A percentile compares a stretch with the other conserved stretches of the same genome.
Evolutionary conservation across 2,888 invertebrate genomes (phyloP).

Genomic region (Protonemura montana): DNA sequence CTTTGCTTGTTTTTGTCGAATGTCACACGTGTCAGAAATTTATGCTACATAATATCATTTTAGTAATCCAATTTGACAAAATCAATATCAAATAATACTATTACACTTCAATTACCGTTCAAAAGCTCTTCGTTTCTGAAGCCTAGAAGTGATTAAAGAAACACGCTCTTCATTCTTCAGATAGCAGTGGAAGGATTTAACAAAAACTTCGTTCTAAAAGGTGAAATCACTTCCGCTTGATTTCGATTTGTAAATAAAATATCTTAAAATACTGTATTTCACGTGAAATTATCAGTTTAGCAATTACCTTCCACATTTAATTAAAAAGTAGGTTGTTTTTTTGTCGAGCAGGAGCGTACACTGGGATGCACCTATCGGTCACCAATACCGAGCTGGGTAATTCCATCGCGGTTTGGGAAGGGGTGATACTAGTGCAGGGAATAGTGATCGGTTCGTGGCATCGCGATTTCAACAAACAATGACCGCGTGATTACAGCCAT

Average conservation of each 20-base stretch:
- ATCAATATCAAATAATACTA: not conserved
- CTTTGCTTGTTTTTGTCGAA: not conserved
- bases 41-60: not conserved
- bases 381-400: not conserved
- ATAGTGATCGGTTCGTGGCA: too few species aligned
- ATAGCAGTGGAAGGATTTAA: not conserved
- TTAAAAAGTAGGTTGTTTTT: not conserved
- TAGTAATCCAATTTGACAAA: constrained; percentile 7
- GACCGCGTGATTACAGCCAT: not conserved
- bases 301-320: not conserved
- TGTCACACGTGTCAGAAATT: not conserved
- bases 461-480: not conserved
- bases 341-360: not conserved
- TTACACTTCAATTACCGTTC: not conserved
- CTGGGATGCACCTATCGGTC: not conserved
- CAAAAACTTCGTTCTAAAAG: not conserved
- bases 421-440: not conserved
- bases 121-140: not conserved
- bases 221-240: not conserved
- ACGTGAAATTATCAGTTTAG: not conserved
- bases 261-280: not conserved
- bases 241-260: too few species aligned
- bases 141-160: not conserved
- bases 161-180: not conserved
- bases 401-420: too few species aligned